Conservation (phyloP, 2,797 vertebrate genomes). For the Anas bahamensis region DNA sequence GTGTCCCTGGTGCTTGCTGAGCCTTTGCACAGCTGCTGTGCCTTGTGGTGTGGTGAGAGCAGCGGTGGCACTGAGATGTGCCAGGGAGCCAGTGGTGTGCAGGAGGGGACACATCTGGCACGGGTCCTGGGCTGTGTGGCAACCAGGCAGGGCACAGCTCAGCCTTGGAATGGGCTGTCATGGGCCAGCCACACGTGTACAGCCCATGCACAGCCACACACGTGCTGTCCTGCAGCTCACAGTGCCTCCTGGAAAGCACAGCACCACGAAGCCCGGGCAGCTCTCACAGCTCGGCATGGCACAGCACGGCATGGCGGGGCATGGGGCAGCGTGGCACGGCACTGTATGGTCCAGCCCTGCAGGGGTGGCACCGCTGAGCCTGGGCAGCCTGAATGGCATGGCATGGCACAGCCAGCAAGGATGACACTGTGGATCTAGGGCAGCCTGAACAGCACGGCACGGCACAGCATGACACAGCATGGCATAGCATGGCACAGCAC, state of each 20-base stretch:
- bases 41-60: rapidly evolving
- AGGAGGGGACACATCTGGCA: no score
- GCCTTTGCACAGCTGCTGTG: not conserved
- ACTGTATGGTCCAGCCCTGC: no score
- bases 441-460: no score
- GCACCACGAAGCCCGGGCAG: not conserved
- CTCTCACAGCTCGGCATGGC: not conserved
- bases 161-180: not conserved
- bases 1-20: not conserved
- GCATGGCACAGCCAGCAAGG: no score
- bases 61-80: rapidly evolving
- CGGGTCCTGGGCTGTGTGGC: not conserved
- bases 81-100: not conserved
- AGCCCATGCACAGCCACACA: not conserved
- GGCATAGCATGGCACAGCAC: no score
- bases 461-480: no score
- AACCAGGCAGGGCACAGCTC: not conserved
- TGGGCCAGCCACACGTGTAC: not conserved
- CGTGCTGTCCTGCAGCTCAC: not conserved
- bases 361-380: no score
- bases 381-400: no score
- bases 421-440: no score
- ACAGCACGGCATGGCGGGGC: not conserved
- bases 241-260: not conserved
- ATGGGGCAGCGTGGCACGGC: no score